These are phyloP conservation scores for Macaria notata DNA, from an alignment of 2,888 invertebrate species.

Conservation along the genomic window DNA sequence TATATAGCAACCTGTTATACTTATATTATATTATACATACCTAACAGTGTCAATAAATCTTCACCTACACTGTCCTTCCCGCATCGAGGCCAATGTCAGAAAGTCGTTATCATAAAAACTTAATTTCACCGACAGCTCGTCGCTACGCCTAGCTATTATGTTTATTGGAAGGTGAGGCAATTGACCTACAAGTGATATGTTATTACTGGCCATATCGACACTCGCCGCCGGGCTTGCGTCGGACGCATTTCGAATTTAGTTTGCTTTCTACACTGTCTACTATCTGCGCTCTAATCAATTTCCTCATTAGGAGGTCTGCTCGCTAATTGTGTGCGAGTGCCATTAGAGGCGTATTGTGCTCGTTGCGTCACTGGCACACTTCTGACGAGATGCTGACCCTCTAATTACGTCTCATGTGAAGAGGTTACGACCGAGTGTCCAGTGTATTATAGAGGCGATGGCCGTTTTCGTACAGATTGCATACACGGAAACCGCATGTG, in stretches of 20 bases:
- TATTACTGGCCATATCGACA: slow-evolving; percentile 53
- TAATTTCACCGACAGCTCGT: slow-evolving; percentile 37
- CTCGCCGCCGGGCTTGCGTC: slow-evolving; percentile 57
- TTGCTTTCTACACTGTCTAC: slow-evolving; percentile 59
- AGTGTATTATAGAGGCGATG: slow-evolving; percentile 41
- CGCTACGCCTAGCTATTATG: slow-evolving; percentile 57
- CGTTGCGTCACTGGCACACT: slow-evolving; percentile 67
- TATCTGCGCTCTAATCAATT: slow-evolving; percentile 27
- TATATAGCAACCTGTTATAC: too few species aligned
- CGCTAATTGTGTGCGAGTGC: slow-evolving; percentile 57
- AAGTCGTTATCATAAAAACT: slow-evolving; percentile 38
- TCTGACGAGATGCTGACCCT: slow-evolving; percentile 65
- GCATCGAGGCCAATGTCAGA: slow-evolving; percentile 33
- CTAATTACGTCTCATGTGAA: slow-evolving; percentile 67
- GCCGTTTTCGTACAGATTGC: slow-evolving; percentile 49
- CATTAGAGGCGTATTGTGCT: slow-evolving; percentile 34
- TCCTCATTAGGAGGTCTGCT: slow-evolving; percentile 33
- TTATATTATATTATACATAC: too few species aligned
- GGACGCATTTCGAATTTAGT: slow-evolving; percentile 64
- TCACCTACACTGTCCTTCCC: slow-evolving; percentile 24
- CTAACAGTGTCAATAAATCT: slow-evolving; percentile 20
- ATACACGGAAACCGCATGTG: slow-evolving; percentile 55
- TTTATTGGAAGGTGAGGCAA: slow-evolving; percentile 64
- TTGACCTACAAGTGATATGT: slow-evolving; percentile 69
- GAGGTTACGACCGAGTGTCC: slow-evolving; percentile 60